Conservation (phyloP, 1,140 invertebrate genomes). For the Zaprionus taronus region DNA sequence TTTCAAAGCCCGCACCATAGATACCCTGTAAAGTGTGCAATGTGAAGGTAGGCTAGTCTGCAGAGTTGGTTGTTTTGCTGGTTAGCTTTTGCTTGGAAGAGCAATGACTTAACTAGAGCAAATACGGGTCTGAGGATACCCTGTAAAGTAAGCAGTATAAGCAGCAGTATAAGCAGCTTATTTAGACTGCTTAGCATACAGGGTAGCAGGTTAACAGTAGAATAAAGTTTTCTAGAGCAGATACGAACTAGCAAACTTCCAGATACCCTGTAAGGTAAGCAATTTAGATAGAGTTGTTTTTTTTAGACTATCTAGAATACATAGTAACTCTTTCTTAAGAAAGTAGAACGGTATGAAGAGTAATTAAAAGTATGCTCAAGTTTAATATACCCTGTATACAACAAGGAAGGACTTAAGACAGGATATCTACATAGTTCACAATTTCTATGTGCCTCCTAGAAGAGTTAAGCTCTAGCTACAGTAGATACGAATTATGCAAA, state of each 20-base stretch:
- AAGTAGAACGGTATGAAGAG: too few species aligned
- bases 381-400: too few species aligned
- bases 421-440: too few species aligned
- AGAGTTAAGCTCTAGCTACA: too few species aligned
- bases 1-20: not conserved
- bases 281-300: not conserved
- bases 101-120: not conserved
- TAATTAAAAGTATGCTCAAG: rapidly evolving
- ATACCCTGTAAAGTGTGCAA: conserved; percentile 18
- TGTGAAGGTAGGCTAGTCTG: not conserved
- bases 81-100: too few species aligned
- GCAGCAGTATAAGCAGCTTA: not conserved
- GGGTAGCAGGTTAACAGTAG: not conserved
- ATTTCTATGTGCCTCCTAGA: too few species aligned
- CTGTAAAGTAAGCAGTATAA: not conserved
- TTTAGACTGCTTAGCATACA: not conserved
- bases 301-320: too few species aligned
- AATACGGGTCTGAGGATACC: not conserved
- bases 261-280: not conserved
- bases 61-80: not conserved
- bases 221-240: not conserved
- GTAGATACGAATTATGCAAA: too few species aligned
- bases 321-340: not conserved
- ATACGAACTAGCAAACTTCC: too few species aligned
- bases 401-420: too few species aligned